Evolutionary conservation across 2,888 invertebrate genomes (phyloP), one percentile per base, ranked within the genome.

Genomic region (Dryomyza anilis): DNA sequence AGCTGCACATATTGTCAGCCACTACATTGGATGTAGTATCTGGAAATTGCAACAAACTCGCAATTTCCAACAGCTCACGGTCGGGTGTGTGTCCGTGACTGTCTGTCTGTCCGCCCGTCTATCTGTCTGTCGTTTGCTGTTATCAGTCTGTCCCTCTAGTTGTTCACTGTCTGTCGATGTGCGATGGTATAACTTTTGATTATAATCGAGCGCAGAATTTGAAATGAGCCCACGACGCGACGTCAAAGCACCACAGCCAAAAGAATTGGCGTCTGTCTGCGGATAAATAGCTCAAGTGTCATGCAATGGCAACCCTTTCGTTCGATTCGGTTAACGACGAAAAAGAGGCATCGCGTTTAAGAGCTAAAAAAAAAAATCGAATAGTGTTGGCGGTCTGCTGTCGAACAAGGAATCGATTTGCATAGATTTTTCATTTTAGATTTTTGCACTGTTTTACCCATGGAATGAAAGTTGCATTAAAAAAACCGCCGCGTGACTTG

Each of bases 171-270:
- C 21, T 21, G 59, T 46, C 53, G n/a, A n/a, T 61, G 14, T 12
- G 61, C 61, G 29, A 71, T 69, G 71, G 71, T 75, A 78, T 79
- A 79, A 78, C 77, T 80, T 80, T 80, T 78, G 81, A 80, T 79
- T 78, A 79, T 77, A 75, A 75, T 73, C 78, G 74, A 76, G 81
- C 73, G 71, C 67, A 70, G 80, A 79, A 80, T 80, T 76, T 78
- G 66, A 79, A 80, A 80, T 80, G 77, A 81, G 79, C 65, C 64
- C 60, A 36, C 23, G 19, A 62, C 45, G 19, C n/a, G 58, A 29
- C 19, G 16, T 16, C 3, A 19, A n/a, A 10, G 58, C 29, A 43
- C 39, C 14, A 7, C 7, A 12, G 33, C 5, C 45, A 16, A 29
- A 53, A 29, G 56, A 25, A 50, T 36, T 60, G 59, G 50, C 39